Evolutionary conservation across 2,113 vertebrate species (phyloP), one percentile per base, ranked within the genome.

Genomic region (Rynchops niger): DNA sequence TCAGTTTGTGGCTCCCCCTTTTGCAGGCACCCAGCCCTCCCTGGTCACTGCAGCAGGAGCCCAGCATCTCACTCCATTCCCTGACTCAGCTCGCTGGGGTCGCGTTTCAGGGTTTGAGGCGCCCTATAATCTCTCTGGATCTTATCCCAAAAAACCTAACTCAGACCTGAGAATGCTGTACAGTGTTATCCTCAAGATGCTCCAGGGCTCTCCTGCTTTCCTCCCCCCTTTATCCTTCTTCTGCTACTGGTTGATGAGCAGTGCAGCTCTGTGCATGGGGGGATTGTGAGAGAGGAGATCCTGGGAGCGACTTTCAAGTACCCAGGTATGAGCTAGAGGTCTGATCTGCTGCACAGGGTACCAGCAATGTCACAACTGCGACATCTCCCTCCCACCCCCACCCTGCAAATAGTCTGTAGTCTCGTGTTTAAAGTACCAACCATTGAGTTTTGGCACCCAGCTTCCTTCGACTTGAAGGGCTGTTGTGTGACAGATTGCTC

Each of bases 91-190:
- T 87, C 89, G 26, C 43, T 91, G 73, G 45, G 30, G 25, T 82
- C 36, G 0, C 30, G 29, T 91, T 86, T 91, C 62, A 94, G 62
- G 47, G 91, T 93, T 94, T 45, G 69, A 91, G 91, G 78, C 91
- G 84, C 93, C 84, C 92, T 96, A 78, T 53, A 90, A 81, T 90
- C 83, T 96, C 93, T 96, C 95, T 94, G 87, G 82, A 96, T 96
- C 74, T 95, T 76, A 96, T 36, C 63, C 50, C 52, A 17, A 78
- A 82, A 96, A 88, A 43, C 16, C 55, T 82, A 74, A 79, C 55
- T 88, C 69, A 67, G 55, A 95, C 61, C 83, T 89, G 88, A 96
- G 86, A 88, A 84, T 77, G 47, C 73, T 86, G 49, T 84, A 67
- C 36, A 70, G n/a, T 78, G 53, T 63, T 91, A 59, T 47, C 73